Evolutionary conservation across 2,888 invertebrate genomes (phyloP).

Genomic region (Sarcophaga caerulescens): DNA sequence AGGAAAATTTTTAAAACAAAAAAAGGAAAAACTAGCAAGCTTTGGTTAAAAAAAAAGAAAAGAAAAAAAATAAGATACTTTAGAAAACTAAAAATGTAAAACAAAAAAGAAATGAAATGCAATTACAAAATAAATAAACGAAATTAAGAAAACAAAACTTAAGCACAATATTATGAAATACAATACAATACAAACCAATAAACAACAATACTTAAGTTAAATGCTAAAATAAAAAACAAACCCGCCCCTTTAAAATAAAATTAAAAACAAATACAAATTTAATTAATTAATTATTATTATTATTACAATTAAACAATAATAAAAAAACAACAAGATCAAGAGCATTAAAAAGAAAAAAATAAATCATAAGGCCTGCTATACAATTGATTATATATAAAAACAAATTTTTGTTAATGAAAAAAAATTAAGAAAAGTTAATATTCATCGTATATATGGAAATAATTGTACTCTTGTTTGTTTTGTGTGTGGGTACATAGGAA

Average conservation of each 20-base stretch:
- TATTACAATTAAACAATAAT: slow-evolving; percentile 41
- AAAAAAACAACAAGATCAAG: slow-evolving; percentile 30
- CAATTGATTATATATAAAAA: slow-evolving; percentile 26
- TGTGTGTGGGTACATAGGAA: slow-evolving; percentile 4
- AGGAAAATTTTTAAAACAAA: too few species aligned
- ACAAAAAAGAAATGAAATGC: slow-evolving; percentile 20
- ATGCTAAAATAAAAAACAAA: slow-evolving; percentile 56
- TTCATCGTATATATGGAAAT: neutral
- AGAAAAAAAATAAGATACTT: slow-evolving; percentile 10
- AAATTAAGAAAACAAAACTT: slow-evolving; percentile 51
- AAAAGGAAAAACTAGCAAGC: slow-evolving; percentile 53
- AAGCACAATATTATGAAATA: slow-evolving; percentile 65
- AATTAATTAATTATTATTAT: slow-evolving; percentile 37
- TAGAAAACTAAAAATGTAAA: neutral
- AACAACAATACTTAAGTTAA: slow-evolving; percentile 46
- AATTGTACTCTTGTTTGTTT: neutral
- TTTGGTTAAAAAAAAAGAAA: slow-evolving; percentile 51
- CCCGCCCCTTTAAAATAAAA: slow-evolving; percentile 65
- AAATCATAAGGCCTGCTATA: slow-evolving; percentile 1
- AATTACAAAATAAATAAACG: neutral
- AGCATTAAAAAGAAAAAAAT: slow-evolving; percentile 26
- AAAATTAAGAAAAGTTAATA: neutral
- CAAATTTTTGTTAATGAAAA: slow-evolving; percentile 64
- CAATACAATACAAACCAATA: slow-evolving; percentile 46
- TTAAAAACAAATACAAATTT: slow-evolving; percentile 42